These are phyloP conservation scores for Melinaea marsaeus DNA, from an alignment of 2,888 invertebrate species.

Conservation along the genomic window DNA sequence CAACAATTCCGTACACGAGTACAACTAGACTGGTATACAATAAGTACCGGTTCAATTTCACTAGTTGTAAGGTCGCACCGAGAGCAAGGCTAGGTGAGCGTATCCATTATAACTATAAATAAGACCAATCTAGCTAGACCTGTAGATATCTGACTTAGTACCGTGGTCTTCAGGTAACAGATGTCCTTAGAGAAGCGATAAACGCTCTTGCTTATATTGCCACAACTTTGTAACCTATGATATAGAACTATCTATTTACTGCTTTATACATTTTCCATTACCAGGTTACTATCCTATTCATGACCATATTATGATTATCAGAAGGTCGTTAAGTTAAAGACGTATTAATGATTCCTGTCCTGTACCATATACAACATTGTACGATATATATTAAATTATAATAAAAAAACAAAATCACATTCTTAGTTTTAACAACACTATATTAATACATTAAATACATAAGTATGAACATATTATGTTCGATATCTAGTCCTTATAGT, in stretches of 20 bases:
- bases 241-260: background rate
- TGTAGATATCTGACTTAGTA: constrained; percentile 16
- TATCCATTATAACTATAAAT: constrained; percentile 33
- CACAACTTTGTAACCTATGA: constrained; percentile 9
- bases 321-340: constrained; percentile 8
- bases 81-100: constrained; percentile 69
- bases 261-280: constrained; percentile 1
- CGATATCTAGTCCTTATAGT: constrained; percentile 46
- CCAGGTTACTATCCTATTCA: constrained; percentile 6
- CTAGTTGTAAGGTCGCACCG: constrained; percentile 67
- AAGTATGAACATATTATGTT: background rate
- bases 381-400: background rate
- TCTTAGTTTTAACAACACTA: background rate
- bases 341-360: background rate
- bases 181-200: constrained; percentile 11
- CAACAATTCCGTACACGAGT: constrained; percentile 45
- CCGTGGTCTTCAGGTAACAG: constrained; percentile 13
- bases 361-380: background rate
- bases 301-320: background rate
- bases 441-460: background rate
- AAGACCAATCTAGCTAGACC: constrained; percentile 26
- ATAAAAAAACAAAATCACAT: no score
- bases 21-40: constrained; percentile 44
- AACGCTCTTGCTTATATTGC: constrained; percentile 8
- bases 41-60: constrained; percentile 69